Percentiles rank a stretch among this genome's conserved stretches.
phyloP scores from a whole-genome alignment of 2,888 invertebrate genomes.

The Willowsia nigromaculata region DNA sequence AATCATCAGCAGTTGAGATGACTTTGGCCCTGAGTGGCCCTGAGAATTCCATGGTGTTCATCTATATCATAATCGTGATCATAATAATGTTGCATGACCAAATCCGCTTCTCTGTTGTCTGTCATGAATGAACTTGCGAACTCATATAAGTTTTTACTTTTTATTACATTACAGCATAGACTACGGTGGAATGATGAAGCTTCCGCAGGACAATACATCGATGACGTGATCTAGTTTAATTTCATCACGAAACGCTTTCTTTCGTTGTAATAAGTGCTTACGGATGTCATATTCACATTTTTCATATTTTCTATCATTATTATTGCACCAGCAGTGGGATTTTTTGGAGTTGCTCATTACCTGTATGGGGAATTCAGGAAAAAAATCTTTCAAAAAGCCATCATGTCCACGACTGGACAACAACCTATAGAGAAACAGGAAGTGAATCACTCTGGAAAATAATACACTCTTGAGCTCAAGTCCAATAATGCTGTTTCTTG shows the following conservation, averaged over 20 bases:
- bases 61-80: background rate
- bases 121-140: conserved; percentile 31
- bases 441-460: conserved; percentile 46
- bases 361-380: background rate
- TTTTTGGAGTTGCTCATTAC: background rate
- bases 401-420: background rate
- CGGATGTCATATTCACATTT: conserved; percentile 28
- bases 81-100: conserved; percentile 59
- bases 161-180: background rate
- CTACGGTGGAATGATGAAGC: background rate
- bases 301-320: conserved; percentile 6
- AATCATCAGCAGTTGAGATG: background rate
- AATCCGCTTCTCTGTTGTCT: conserved; percentile 9
- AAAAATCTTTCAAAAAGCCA: conserved; percentile 3
- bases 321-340: background rate
- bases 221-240: conserved; percentile 38
- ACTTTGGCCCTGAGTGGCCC: conserved; percentile 65
- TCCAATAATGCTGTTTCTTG: background rate
- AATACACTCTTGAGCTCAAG: background rate
- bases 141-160: background rate
- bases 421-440: conserved; percentile 2
- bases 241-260: conserved; percentile 55
- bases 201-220: background rate
- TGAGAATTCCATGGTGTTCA: background rate
- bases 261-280: background rate